Conservation (phyloP, 2,113 vertebrate species). For the Tamias sibiricus region DNA sequence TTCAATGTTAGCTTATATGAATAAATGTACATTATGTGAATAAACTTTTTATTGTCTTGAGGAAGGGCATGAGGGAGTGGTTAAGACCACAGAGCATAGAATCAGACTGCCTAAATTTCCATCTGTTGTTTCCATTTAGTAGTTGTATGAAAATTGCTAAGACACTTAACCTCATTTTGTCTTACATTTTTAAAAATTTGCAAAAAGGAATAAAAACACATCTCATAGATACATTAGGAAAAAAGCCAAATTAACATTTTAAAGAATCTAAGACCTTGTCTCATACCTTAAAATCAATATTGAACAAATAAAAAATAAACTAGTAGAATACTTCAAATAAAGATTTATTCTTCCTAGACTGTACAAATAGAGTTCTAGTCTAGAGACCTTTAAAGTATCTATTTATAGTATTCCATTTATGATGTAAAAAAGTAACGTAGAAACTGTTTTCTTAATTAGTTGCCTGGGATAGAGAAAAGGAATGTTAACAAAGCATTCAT, state of each 20-base stretch:
- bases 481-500: neutral
- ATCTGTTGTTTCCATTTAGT: neutral
- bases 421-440: neutral
- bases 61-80: rapidly evolving
- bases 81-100: neutral
- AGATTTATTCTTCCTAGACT: constrained; percentile 3
- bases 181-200: neutral
- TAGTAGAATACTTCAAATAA: neutral
- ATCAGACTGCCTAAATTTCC: rapidly evolving
- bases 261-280: neutral
- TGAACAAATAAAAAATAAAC: neutral
- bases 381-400: neutral
- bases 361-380: neutral
- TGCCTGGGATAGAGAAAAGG: neutral
- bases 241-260: neutral
- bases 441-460: neutral
- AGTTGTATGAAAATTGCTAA: neutral
- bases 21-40: neutral
- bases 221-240: neutral
- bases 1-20: neutral
- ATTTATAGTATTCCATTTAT: neutral
- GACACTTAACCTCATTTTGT: neutral
- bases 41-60: neutral
- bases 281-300: neutral
- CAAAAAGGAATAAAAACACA: neutral